A percentile compares a stretch with the other conserved stretches of the same genome.
phyloP scores from a whole-genome alignment of 1,140 invertebrate genomes.

The Dolichoris vasculosae region DNA sequence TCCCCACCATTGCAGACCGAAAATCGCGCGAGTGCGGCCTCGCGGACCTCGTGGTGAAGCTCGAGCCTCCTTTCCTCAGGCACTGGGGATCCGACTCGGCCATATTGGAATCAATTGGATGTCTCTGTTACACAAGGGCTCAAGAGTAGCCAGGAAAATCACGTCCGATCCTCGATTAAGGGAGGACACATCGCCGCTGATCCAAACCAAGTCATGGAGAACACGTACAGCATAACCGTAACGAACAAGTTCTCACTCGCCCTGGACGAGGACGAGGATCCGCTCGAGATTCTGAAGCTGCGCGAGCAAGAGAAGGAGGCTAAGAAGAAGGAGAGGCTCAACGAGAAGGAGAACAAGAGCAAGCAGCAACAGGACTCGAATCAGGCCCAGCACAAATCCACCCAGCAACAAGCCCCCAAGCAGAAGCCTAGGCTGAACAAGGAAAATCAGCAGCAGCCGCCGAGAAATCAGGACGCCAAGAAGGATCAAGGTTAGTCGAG shows the following conservation, averaged over 20 bases:
- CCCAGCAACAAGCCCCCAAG: slow-evolving; percentile 73
- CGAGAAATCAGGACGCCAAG: slow-evolving; percentile 74
- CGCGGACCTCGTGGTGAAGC: slow-evolving; percentile 73
- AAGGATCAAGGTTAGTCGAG: slow-evolving; percentile 80
- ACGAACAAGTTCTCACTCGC: slow-evolving; percentile 95
- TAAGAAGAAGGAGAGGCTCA: slow-evolving; percentile 87
- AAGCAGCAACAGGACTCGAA: slow-evolving; percentile 74
- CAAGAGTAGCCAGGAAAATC: slow-evolving; percentile 73
- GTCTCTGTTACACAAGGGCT: slow-evolving; percentile 73
- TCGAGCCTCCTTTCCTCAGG: slow-evolving; percentile 53
- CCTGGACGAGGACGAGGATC: slow-evolving; percentile 91
- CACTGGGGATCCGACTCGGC: slow-evolving; percentile 63
- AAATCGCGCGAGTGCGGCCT: slow-evolving; percentile 52
- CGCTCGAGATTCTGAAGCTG: slow-evolving; percentile 88
- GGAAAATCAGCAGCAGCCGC: slow-evolving; percentile 79
- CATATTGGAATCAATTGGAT: slow-evolving; percentile 75
- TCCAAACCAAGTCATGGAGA: slow-evolving; percentile 82
- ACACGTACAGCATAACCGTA: slow-evolving; percentile 92
- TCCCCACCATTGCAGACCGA: slow-evolving; percentile 37
- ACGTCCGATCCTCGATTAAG: slow-evolving; percentile 70
- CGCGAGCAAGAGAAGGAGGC: slow-evolving; percentile 86
- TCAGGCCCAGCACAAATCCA: slow-evolving; percentile 4
- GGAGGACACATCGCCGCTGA: slow-evolving; percentile 62
- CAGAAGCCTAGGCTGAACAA: slow-evolving; percentile 77
- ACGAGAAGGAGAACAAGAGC: slow-evolving; percentile 90